phyloP scores from a whole-genome alignment of 2,113 vertebrate genomes.

The Catharus fuscescens region DNA sequence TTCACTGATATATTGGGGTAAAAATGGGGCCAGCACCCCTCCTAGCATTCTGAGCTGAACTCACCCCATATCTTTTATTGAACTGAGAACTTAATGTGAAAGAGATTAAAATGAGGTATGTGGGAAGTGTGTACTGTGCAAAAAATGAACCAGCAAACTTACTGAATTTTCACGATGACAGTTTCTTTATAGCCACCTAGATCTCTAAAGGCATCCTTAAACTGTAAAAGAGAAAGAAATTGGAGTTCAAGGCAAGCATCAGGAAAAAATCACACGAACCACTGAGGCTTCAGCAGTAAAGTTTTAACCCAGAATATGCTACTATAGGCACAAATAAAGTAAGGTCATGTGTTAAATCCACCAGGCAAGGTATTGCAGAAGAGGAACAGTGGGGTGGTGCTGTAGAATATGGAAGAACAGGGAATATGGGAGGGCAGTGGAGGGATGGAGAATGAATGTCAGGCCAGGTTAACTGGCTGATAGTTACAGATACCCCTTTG shows the following conservation, averaged over 20 bases:
- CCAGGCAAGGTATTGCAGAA: neutral
- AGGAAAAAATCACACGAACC: neutral
- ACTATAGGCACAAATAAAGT: neutral
- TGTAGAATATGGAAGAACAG: neutral
- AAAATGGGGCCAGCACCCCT: neutral
- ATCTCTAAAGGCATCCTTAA: fast-evolving
- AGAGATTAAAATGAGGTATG: neutral
- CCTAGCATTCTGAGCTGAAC: neutral
- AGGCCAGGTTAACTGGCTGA: neutral
- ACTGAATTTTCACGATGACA: conserved; percentile 46
- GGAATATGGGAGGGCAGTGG: neutral
- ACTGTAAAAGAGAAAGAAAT: conserved; percentile 62
- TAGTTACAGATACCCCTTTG: neutral
- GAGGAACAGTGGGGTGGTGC: neutral
- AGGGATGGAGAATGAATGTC: neutral
- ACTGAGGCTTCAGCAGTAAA: neutral
- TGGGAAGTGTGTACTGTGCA: neutral
- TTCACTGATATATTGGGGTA: neutral
- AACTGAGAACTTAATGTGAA: neutral
- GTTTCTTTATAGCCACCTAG: fast-evolving
- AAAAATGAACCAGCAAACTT: conserved; percentile 16
- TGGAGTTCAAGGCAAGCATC: neutral
- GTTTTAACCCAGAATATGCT: neutral
- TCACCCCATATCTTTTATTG: neutral
- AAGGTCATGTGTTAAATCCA: neutral